Base-by-base conservation (phyloP, 2,888 invertebrate species). In the Criorhina ranunculi region DNA sequence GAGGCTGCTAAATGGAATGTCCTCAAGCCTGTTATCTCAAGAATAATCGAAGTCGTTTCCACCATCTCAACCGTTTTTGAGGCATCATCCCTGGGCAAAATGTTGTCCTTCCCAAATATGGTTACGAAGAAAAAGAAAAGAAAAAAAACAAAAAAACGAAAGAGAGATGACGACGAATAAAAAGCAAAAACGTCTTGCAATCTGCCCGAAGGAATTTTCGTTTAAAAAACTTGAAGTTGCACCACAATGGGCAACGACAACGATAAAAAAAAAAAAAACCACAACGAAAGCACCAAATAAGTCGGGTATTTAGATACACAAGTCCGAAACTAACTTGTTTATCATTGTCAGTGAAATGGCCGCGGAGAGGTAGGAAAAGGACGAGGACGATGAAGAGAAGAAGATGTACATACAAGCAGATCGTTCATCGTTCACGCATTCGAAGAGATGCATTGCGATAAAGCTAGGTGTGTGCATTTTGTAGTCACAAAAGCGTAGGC, bases 51-150 rank as follows among this genome's bases (percentile, higher is more conserved):
- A 66, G 69, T 46, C 40, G 40, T 31, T 40, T 29, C 67, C 11
- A n/a, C 9, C 24, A 7, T 24, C 57, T 31, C 51, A 9, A 9
- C 51, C 40, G 5, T 15, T 57, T 62, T 62, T 73, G n/a, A 31
- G 62, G 62, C 73, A 72, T 59, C 66, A 37, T 77, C 33, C 11
- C 53, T 46, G 64, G n/a, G 51, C 33, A 57, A 24, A 76, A 76
- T 40, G 69, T 37, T 51, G 82, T 72, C 69, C 57, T 9, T 60
- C 67, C 77, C 80, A 82, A 82, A 78, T 82, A 82, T 72, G 82
- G 82, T 46, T 12, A 33, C 15, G n/a, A 29, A 49, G 64, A 46
- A 37, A 55, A 46, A 19, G 35, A 46, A n/a, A n/a, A 31, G 6
- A 44, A 33, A 60, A 4, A 59, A 57, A 76, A 46, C 19, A 19